Evolutionary conservation across 2,113 vertebrate genomes (phyloP).

Genomic region (Hippocampus zosterae): DNA sequence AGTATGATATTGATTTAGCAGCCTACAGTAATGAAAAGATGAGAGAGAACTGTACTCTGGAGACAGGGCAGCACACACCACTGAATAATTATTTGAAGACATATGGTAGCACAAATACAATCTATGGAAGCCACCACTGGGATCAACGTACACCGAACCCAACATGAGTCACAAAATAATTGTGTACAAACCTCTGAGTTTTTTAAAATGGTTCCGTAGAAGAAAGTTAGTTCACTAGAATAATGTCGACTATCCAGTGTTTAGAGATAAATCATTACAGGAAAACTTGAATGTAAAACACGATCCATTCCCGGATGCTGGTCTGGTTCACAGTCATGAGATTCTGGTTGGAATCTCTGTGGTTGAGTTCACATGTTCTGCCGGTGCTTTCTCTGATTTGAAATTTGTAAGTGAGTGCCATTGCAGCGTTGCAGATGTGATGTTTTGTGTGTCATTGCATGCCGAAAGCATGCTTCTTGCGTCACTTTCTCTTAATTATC

Average conservation of each 20-base stretch:
- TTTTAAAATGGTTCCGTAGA: neutral
- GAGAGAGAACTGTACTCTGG: conserved; percentile 23
- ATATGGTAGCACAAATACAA: conserved; percentile 30
- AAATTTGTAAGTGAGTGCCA: too few species aligned
- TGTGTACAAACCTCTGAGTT: neutral
- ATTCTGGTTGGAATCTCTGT: too few species aligned
- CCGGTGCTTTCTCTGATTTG: too few species aligned
- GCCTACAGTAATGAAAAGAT: conserved; percentile 31
- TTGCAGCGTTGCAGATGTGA: too few species aligned
- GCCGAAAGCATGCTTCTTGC: too few species aligned
- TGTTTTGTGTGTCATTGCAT: too few species aligned
- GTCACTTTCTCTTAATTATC: too few species aligned
- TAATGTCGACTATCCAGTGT: neutral
- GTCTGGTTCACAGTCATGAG: too few species aligned
- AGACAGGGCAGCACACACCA: conserved; percentile 23
- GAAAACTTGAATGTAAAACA: neutral
- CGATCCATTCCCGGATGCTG: too few species aligned
- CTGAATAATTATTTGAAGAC: conserved; percentile 38
- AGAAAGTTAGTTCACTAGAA: neutral
- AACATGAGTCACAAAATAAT: neutral
- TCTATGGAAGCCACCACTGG: neutral
- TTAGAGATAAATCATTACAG: too few species aligned
- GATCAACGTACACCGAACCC: neutral
- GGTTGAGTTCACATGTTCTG: too few species aligned
- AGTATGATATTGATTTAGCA: conserved; percentile 25